Evolutionary conservation across 2,113 vertebrate species (phyloP).

Genomic region (Hydrolagus affinis): DNA sequence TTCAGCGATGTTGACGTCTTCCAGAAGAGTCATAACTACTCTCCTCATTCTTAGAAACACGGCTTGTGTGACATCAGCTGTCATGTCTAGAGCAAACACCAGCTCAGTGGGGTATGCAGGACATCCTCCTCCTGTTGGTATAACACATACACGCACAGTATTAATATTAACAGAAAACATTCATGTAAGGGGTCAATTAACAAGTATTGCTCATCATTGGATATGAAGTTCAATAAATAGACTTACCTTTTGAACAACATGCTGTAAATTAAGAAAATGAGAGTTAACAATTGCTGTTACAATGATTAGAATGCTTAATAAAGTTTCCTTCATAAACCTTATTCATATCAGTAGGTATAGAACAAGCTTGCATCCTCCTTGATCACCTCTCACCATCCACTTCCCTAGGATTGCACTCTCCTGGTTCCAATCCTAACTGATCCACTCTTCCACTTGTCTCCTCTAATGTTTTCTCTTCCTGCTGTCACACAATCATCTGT

Average conservation of each 20-base stretch:
- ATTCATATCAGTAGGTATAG: not conserved
- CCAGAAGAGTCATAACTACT: conserved; percentile 36
- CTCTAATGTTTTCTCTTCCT: too few species aligned
- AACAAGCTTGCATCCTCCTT: not conserved
- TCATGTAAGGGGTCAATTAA: not conserved
- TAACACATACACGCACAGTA: not conserved
- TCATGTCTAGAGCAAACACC: conserved; percentile 45
- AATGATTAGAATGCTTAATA: not conserved
- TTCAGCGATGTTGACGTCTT: conserved; percentile 37
- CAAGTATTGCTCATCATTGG: not conserved
- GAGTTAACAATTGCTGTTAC: not conserved
- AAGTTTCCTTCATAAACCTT: not conserved
- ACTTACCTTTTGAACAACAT: conserved; percentile 5
- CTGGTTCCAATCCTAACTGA: too few species aligned
- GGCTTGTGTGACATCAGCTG: conserved; percentile 35
- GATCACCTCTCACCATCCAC: too few species aligned
- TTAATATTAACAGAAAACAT: not conserved
- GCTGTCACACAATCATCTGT: too few species aligned
- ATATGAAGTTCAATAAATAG: not conserved
- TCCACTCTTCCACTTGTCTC: too few species aligned
- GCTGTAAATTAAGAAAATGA: conserved; percentile 32
- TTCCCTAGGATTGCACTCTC: not conserved
- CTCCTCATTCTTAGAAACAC: conserved; percentile 43
- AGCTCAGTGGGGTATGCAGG: conserved; percentile 44
- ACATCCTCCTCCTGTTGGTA: conserved; percentile 41